These are phyloP conservation scores for Erebia ligea DNA, from an alignment of 2,888 invertebrate genomes.

Conservation along the genomic window DNA sequence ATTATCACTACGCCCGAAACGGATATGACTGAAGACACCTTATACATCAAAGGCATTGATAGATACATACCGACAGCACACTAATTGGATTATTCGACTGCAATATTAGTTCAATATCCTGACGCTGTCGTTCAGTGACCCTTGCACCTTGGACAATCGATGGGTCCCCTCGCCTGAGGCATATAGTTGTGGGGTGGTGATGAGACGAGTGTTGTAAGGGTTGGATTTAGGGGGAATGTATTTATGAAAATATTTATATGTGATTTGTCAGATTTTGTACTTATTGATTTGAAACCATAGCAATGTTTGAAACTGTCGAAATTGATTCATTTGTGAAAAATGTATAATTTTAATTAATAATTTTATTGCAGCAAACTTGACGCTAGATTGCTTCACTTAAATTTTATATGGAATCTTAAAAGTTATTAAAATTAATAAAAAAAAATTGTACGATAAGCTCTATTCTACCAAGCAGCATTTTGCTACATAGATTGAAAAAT, in stretches of 20 bases:
- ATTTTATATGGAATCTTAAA: too few relatives aligned
- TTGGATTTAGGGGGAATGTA: slow-evolving; percentile 28
- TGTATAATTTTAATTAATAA: background rate
- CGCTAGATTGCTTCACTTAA: too few relatives aligned
- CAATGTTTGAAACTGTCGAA: background rate
- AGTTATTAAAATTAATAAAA: too few relatives aligned
- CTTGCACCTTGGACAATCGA: slow-evolving; percentile 63
- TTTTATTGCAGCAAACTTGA: too few relatives aligned
- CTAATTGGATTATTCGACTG: slow-evolving; percentile 74
- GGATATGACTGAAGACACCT: slow-evolving; percentile 36
- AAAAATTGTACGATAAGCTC: too few relatives aligned
- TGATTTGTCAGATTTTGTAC: slow-evolving; percentile 24
- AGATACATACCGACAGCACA: slow-evolving; percentile 54
- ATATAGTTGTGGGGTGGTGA: slow-evolving; percentile 26
- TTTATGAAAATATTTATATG: slow-evolving; percentile 28
- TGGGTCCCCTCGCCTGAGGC: slow-evolving; percentile 45
- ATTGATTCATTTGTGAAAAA: background rate
- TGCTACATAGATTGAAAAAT: too few relatives aligned
- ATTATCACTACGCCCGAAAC: slow-evolving; percentile 22
- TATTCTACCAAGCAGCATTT: too few relatives aligned
- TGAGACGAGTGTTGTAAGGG: slow-evolving; percentile 23
- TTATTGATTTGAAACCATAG: background rate
- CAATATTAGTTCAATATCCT: slow-evolving; percentile 71
- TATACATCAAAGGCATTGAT: slow-evolving; percentile 58
- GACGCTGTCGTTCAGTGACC: slow-evolving; percentile 67